Percentiles rank a stretch among this genome's conserved stretches.
These are phyloP conservation scores for Drosophila mettleri DNA, from an alignment of 2,888 invertebrate species.

Conservation along the genomic window DNA sequence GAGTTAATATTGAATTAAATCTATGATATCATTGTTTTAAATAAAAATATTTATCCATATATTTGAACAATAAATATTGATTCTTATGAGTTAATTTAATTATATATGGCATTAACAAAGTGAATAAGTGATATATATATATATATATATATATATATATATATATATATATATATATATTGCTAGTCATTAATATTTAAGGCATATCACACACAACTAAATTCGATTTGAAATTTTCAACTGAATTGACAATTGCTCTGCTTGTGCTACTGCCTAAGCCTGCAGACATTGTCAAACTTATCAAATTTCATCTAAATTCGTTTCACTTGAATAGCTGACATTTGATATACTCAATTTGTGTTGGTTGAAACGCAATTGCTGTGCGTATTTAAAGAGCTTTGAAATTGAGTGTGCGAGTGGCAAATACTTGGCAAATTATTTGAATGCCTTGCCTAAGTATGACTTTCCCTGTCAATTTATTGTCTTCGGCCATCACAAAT, in stretches of 20 bases:
- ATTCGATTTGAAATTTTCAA: not conserved
- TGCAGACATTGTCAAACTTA: not conserved
- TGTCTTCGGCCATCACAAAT: not conserved
- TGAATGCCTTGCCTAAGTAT: conserved; percentile 10
- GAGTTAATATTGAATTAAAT: not conserved
- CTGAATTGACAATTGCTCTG: not conserved
- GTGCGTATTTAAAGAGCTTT: not conserved
- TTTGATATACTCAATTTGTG: conserved; percentile 4
- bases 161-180: not conserved
- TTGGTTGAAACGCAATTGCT: conserved; percentile 10
- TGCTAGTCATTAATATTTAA: not conserved
- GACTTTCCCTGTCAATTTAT: conserved; percentile 6
- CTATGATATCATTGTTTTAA: not conserved
- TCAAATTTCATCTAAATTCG: conserved; percentile 3
- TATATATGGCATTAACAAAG: too few species aligned
- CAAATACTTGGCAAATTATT: conserved; percentile 31
- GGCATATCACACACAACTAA: not conserved
- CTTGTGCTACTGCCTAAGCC: not conserved
- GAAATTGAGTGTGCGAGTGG: not conserved
- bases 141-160: not conserved
- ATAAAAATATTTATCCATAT: too few species aligned
- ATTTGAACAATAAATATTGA: not conserved
- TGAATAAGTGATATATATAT: not conserved
- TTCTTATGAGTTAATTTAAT: not conserved
- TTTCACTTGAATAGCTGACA: not conserved